Evolutionary conservation across 2,113 vertebrate species (phyloP).

Genomic region (Rhabdomys dilectus): DNA sequence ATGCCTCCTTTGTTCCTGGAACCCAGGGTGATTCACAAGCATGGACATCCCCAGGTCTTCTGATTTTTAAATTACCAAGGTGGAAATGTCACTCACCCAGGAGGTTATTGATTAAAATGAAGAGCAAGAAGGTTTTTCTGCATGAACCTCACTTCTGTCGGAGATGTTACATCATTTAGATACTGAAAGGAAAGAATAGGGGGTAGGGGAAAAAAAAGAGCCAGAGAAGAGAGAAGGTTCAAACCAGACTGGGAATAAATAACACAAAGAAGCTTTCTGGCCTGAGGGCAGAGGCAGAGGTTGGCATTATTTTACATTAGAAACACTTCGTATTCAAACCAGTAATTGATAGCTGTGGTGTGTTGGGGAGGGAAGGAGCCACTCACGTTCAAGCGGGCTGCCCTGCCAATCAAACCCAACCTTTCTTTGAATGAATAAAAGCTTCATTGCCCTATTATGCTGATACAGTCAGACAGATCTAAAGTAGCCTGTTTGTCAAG

Average conservation of each 20-base stretch:
- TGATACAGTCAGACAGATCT: conserved; percentile 89
- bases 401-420: conserved; percentile 92
- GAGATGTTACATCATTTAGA: conserved; percentile 79
- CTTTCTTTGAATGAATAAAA: conserved; percentile 91
- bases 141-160: conserved; percentile 75
- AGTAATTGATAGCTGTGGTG: conserved; percentile 93
- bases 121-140: conserved; percentile 79
- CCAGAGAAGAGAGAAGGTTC: conserved; percentile 77
- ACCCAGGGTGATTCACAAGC: conserved; percentile 72
- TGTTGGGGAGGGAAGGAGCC: conserved; percentile 87
- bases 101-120: conserved; percentile 82
- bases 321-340: conserved; percentile 93
- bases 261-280: conserved; percentile 88
- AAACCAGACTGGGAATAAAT: conserved; percentile 77
- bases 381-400: conserved; percentile 85
- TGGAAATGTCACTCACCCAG: conserved; percentile 82
- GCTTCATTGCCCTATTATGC: conserved; percentile 90
- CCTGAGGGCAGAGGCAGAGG: conserved; percentile 89
- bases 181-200: conserved; percentile 78
- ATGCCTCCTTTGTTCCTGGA: conserved; percentile 78
- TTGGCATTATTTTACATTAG: conserved; percentile 94
- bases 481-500: conserved; percentile 90
- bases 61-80: conserved; percentile 77
- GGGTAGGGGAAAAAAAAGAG: not conserved
- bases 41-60: conserved; percentile 74